Percentiles rank a stretch among this genome's conserved stretches.
Evolutionary conservation across 2,797 vertebrate genomes (phyloP).

Genomic region (Eupleurogrammus muticus): DNA sequence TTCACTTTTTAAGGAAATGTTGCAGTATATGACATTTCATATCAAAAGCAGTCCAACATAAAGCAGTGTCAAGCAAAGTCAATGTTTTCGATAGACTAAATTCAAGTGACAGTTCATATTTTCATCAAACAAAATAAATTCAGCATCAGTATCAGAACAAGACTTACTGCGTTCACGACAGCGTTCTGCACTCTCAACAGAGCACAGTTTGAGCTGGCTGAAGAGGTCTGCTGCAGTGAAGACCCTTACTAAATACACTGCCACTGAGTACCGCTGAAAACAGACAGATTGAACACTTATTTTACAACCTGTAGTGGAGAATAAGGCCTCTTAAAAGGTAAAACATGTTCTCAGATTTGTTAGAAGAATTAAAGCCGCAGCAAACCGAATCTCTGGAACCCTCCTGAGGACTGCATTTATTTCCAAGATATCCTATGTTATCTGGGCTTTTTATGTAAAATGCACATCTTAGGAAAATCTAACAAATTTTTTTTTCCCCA

Average conservation of each 20-base stretch:
- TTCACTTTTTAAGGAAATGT: neutral
- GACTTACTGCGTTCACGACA: slow-evolving; percentile 96
- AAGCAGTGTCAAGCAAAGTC: neutral
- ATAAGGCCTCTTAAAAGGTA: neutral
- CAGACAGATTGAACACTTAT: slow-evolving; percentile 9
- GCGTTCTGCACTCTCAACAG: slow-evolving; percentile 94
- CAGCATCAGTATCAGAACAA: neutral
- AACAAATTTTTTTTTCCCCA: too few relatives aligned
- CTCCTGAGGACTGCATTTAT: too few relatives aligned
- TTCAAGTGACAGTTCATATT: neutral
- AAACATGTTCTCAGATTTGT: neutral
- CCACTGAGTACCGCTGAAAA: slow-evolving; percentile 94
- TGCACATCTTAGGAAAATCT: neutral
- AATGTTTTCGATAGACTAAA: neutral
- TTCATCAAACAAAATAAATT: neutral
- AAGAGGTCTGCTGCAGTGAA: slow-evolving; percentile 95
- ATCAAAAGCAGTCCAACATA: neutral
- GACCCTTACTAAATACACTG: slow-evolving; percentile 94
- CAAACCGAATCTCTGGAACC: neutral
- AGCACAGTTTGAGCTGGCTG: slow-evolving; percentile 94
- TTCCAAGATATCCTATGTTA: too few relatives aligned
- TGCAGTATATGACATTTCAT: neutral
- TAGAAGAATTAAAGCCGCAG: neutral
- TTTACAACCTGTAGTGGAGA: neutral
- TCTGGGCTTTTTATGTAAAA: neutral